Evolutionary conservation across 92 coral and sea anemone species (phyloP).

Genomic region (Phenganax subtilis): DNA sequence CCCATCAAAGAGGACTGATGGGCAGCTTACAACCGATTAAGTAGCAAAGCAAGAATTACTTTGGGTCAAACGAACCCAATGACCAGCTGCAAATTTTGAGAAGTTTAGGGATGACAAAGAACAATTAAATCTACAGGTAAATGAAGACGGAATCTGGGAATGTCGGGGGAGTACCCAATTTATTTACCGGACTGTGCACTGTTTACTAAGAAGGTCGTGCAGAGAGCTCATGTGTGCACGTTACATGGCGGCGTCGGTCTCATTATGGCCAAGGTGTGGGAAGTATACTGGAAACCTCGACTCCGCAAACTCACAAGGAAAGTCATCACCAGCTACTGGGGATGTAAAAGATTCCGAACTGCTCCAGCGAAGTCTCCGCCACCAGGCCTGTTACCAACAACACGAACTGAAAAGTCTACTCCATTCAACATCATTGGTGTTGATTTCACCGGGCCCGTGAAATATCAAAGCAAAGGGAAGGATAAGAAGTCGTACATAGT

Average conservation of each 20-base stretch:
- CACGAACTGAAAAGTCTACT: background rate
- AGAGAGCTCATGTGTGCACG: conserved; percentile 25
- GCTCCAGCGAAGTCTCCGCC: background rate
- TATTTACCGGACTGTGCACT: background rate
- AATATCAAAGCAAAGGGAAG: conserved; percentile 15
- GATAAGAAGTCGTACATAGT: conserved; percentile 38
- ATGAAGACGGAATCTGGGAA: too few relatives aligned
- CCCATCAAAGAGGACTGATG: conserved; percentile 10
- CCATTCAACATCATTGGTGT: conserved; percentile 2
- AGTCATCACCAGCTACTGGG: background rate
- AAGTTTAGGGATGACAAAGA: conserved; percentile 31
- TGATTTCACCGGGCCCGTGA: conserved; percentile 11
- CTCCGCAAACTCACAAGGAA: background rate
- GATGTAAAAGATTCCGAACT: conserved; percentile 6
- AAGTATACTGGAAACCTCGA: background rate
- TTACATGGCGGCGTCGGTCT: too few relatives aligned
- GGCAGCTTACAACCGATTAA: too few relatives aligned
- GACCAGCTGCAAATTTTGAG: conserved; percentile 4
- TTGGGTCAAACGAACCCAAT: conserved; percentile 44
- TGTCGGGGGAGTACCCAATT: too few relatives aligned
- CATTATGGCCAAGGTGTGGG: background rate
- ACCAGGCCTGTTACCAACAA: background rate
- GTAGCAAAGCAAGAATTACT: background rate
- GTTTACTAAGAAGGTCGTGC: conserved; percentile 34
- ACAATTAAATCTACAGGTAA: conserved; percentile 30